These are phyloP conservation scores for Ciona savignyi DNA, from an alignment of 23 tunicate species.

Conservation along the genomic window DNA sequence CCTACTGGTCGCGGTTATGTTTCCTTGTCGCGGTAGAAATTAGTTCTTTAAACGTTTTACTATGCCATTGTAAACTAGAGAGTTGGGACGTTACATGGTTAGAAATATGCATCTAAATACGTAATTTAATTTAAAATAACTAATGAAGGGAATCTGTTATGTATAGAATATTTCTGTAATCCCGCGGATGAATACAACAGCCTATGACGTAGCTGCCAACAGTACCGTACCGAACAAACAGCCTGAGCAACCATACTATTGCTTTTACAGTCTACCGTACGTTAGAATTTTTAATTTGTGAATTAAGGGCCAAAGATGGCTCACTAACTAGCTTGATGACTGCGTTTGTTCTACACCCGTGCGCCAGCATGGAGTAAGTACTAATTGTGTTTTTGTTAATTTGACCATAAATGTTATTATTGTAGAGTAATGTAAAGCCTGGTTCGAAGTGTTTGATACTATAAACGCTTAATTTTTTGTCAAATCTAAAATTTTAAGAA, in stretches of 20 bases:
- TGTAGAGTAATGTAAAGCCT: too few species aligned
- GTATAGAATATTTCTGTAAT: neutral
- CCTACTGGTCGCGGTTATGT: neutral
- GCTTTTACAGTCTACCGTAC: neutral
- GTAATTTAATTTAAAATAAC: too few species aligned
- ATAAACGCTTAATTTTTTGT: too few species aligned
- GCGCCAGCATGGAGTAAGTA: constrained; percentile 88
- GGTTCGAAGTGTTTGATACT: too few species aligned
- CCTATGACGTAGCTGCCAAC: neutral
- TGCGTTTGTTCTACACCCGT: constrained; percentile 42
- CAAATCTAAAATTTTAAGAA: too few species aligned
- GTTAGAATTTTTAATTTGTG: neutral
- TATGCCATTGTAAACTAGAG: neutral
- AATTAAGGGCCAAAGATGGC: constrained; percentile 71
- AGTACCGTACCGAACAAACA: too few species aligned
- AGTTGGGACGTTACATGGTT: too few species aligned
- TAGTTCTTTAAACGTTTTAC: neutral
- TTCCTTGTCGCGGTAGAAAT: neutral
- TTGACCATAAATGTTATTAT: too few species aligned
- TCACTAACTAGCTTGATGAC: constrained; percentile 49
- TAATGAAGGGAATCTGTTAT: neutral
- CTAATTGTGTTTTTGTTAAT: neutral
- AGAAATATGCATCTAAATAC: too few species aligned
- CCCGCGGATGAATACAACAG: constrained; percentile 19
- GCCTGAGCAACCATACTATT: neutral